Evolutionary conservation across 2,113 vertebrate species (phyloP).

Genomic region (Promerops cafer): DNA sequence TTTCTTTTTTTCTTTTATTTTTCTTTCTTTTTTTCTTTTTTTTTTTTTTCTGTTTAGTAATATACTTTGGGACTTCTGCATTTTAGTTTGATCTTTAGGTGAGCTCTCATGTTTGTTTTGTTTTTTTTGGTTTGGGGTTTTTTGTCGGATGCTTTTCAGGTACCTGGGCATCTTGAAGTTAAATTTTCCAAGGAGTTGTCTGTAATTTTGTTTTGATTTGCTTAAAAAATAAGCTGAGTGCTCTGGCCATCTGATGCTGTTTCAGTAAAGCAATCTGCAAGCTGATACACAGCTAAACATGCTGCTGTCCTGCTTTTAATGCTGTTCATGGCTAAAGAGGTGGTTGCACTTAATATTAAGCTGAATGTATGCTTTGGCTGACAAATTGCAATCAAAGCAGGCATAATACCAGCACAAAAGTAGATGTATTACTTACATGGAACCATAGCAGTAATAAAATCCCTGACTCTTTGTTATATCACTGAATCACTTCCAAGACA

Average conservation of each 20-base stretch:
- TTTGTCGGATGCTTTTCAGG: neutral
- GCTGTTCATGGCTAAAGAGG: neutral
- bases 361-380: neutral
- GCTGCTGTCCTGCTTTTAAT: neutral
- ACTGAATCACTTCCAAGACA: neutral
- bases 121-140: neutral
- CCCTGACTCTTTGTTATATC: neutral
- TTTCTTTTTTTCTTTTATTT: neutral
- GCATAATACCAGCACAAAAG: neutral
- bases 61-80: neutral
- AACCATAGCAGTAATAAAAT: neutral
- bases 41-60: neutral
- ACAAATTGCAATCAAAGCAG: neutral
- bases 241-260: neutral
- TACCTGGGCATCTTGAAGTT: neutral
- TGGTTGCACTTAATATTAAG: neutral
- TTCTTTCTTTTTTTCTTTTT: neutral
- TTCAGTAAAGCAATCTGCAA: neutral
- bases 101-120: neutral
- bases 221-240: neutral
- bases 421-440: neutral
- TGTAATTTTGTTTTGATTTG: neutral
- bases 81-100: neutral
- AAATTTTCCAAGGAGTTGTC: neutral
- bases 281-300: neutral